Evolutionary conservation across 2,797 vertebrate genomes (phyloP).

Genomic region (Enteromius radiatus): DNA sequence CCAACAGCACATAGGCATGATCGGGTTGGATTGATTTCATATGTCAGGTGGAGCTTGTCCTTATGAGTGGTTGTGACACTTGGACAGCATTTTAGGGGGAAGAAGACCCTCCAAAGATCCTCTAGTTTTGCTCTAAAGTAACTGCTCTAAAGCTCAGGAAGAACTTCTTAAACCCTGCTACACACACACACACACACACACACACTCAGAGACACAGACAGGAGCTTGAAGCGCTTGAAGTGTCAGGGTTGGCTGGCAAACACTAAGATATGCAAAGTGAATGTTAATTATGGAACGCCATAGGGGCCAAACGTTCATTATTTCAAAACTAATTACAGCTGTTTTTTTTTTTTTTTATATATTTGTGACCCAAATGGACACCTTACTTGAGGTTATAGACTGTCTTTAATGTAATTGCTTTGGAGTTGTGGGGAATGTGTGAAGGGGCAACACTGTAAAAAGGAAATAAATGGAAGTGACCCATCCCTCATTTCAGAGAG

Average conservation of each 20-base stretch:
- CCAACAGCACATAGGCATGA: background rate
- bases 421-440: slow-evolving; percentile 37
- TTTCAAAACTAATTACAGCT: slow-evolving; percentile 76
- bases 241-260: slow-evolving; percentile 63
- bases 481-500: slow-evolving; percentile 10
- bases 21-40: slow-evolving; percentile 20
- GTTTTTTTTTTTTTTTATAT: slow-evolving; percentile 56
- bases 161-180: background rate
- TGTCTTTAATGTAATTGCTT: slow-evolving; percentile 50
- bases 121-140: slow-evolving; percentile 14
- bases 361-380: slow-evolving; percentile 58
- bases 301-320: slow-evolving; percentile 62
- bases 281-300: slow-evolving; percentile 75
- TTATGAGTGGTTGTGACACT: slow-evolving; percentile 24
- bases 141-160: slow-evolving; percentile 19
- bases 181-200: background rate
- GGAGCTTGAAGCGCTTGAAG: slow-evolving; percentile 63
- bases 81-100: background rate
- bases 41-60: slow-evolving; percentile 18
- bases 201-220: slow-evolving; percentile 54
- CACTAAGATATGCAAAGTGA: slow-evolving; percentile 70
- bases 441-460: slow-evolving; percentile 33
- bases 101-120: slow-evolving; percentile 2
- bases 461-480: slow-evolving; percentile 27
- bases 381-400: slow-evolving; percentile 54